phyloP scores from a whole-genome alignment of 2,888 invertebrate genomes.

The Chrysolina oricalcia region DNA sequence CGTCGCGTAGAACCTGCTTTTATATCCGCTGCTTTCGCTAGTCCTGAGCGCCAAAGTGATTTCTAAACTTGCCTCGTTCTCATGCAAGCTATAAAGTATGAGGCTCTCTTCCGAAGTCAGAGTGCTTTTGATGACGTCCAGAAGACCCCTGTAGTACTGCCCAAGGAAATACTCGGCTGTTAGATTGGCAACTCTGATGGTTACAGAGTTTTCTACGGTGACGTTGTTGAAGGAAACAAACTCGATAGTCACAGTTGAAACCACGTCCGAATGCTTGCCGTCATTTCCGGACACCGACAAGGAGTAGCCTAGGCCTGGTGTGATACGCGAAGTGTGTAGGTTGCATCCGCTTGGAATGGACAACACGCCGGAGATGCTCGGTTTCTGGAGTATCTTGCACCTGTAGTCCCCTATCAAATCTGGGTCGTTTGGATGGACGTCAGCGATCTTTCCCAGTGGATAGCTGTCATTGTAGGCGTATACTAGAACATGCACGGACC shows the following conservation, averaged over 20 bases:
- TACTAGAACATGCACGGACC: conserved; percentile 87
- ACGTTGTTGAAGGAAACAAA: conserved; percentile 86
- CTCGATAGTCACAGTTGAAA: conserved; percentile 89
- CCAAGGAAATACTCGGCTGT: conserved; percentile 85
- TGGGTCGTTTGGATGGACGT: conserved; percentile 93
- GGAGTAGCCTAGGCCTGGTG: conserved; percentile 82
- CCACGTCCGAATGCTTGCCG: conserved; percentile 89
- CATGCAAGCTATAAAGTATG: conserved; percentile 83
- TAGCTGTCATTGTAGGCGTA: conserved; percentile 84
- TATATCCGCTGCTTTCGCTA: conserved; percentile 75
- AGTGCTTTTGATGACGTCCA: conserved; percentile 81
- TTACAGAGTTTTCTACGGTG: conserved; percentile 88
- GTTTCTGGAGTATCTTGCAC: conserved; percentile 84
- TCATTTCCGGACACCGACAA: conserved; percentile 91
- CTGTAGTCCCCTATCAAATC: conserved; percentile 92
- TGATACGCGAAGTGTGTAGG: conserved; percentile 83
- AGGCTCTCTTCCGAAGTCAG: conserved; percentile 79
- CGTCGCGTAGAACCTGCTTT: conserved; percentile 78
- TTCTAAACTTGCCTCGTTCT: conserved; percentile 79
- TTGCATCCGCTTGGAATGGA: conserved; percentile 86
- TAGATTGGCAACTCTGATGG: conserved; percentile 83
- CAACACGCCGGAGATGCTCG: conserved; percentile 76
- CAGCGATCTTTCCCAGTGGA: conserved; percentile 88
- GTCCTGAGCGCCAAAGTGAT: conserved; percentile 79
- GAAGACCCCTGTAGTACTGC: conserved; percentile 82